Percentiles rank a stretch among this genome's conserved stretches.
These are phyloP conservation scores for Rhyacophila evoluta DNA, from an alignment of 2,888 invertebrate genomes.

Conservation along the genomic window DNA sequence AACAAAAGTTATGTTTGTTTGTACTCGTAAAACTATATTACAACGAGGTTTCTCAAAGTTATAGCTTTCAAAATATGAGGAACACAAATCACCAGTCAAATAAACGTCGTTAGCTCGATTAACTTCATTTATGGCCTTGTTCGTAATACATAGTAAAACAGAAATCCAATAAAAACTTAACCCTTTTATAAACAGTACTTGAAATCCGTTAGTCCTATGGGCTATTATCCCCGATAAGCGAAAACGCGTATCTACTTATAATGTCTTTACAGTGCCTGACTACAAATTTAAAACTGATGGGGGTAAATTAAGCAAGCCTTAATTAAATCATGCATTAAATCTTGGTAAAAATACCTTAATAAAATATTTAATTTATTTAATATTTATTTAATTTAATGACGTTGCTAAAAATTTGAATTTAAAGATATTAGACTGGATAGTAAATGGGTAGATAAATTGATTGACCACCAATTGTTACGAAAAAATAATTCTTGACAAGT, in stretches of 20 bases:
- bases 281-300: not conserved
- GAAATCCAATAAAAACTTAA: constrained; percentile 24
- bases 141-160: constrained; percentile 24
- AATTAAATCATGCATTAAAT: too few species aligned
- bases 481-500: too few species aligned
- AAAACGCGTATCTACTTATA: constrained; percentile 24
- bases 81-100: constrained; percentile 22
- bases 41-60: constrained; percentile 14
- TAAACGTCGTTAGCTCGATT: constrained; percentile 22
- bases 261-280: not conserved
- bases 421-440: too few species aligned
- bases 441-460: too few species aligned
- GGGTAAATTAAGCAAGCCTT: too few species aligned
- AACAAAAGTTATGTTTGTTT: constrained; percentile 14
- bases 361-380: too few species aligned
- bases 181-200: constrained; percentile 22
- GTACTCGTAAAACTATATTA: constrained; percentile 22
- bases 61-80: constrained; percentile 14
- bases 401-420: too few species aligned
- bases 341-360: too few species aligned
- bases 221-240: constrained; percentile 20
- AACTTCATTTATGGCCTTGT: constrained; percentile 21
- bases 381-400: too few species aligned
- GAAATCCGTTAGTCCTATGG: constrained; percentile 24
- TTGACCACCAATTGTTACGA: too few species aligned